Percentiles rank a stretch among this genome's conserved stretches.
Conservation (phyloP, 2,113 vertebrate genomes). For the Pelvicachromis taeniatus region DNA sequence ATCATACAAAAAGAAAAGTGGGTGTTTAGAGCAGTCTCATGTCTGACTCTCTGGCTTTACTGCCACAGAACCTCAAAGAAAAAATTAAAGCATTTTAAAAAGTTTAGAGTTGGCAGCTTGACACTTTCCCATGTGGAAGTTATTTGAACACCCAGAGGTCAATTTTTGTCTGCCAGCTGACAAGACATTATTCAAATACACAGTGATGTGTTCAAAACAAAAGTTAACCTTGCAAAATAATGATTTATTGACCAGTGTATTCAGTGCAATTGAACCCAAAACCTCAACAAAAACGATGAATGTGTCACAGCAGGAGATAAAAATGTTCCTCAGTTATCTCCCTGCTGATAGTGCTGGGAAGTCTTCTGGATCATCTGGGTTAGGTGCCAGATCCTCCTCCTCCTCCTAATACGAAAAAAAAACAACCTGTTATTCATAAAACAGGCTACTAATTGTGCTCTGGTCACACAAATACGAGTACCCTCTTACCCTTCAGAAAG, state of each 20-base stretch:
- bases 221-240: constrained; percentile 32
- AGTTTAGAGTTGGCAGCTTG: background rate
- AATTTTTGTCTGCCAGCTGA: background rate
- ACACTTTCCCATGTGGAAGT: background rate
- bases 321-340: constrained; percentile 17
- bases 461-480: background rate
- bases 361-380: constrained; percentile 91
- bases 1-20: background rate
- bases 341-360: constrained; percentile 84
- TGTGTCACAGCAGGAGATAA: background rate
- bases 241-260: constrained; percentile 52
- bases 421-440: background rate
- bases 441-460: background rate
- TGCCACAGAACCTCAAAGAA: no score
- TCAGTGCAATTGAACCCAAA: constrained; percentile 22
- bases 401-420: constrained; percentile 11
- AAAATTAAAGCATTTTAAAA: no score
- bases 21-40: background rate
- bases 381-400: constrained; percentile 70
- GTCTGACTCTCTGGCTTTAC: background rate
- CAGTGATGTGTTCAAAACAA: background rate
- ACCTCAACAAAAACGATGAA: constrained; percentile 19
- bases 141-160: background rate
- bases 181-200: background rate
- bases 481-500: background rate